These are phyloP conservation scores for Enteromius anoplus DNA, from an alignment of 2,797 vertebrate species.

Conservation along the genomic window DNA sequence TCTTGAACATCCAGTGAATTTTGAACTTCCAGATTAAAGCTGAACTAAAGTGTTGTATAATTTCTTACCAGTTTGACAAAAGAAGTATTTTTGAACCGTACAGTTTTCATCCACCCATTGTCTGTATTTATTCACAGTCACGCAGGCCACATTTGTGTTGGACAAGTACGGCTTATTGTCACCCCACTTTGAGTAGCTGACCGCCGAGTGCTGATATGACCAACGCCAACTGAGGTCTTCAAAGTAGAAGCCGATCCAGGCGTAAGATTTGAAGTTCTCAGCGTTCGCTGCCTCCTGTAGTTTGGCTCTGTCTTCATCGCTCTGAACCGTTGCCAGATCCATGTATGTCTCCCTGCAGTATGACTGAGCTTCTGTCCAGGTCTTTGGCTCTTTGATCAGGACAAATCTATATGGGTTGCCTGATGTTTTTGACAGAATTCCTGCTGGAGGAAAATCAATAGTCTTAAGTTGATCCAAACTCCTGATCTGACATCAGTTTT, in stretches of 20 bases:
- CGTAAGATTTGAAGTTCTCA: accelerated
- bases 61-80: conserved; percentile 27
- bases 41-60: neutral
- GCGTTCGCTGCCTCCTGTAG: neutral
- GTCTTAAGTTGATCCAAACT: neutral
- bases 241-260: conserved; percentile 14
- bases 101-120: accelerated
- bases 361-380: neutral
- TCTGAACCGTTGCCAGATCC: conserved; percentile 28
- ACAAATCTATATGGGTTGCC: neutral
- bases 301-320: neutral
- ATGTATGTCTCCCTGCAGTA: neutral
- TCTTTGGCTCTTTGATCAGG: neutral
- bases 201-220: neutral
- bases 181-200: accelerated
- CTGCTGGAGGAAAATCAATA: neutral
- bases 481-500: neutral
- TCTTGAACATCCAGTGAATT: too few relatives aligned
- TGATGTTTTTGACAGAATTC: neutral
- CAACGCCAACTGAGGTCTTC: conserved; percentile 2
- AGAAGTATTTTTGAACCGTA: accelerated
- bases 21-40: too few relatives aligned
- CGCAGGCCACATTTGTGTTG: neutral
- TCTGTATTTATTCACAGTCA: accelerated
- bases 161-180: accelerated